Base-by-base conservation (phyloP, 2,113 vertebrate species). In the Zapornia atra region DNA sequence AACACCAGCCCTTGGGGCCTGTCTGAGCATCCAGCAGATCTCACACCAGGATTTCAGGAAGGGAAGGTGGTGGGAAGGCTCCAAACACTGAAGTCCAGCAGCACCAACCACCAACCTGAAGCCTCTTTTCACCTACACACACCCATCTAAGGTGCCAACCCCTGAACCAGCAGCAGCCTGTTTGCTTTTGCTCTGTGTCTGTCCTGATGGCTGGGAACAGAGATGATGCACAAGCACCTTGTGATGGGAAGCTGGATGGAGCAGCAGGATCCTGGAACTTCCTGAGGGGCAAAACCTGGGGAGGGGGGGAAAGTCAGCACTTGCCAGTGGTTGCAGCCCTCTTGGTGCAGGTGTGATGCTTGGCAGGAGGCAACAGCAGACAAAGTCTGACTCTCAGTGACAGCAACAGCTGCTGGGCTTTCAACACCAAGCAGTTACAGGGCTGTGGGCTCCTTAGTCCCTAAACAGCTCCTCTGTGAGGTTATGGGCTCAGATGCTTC, bases 201-300 rank as follows among this genome's bases (percentile, higher is more conserved):
- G 26, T 81, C 26, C 9, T 0, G 2, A 31, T 60, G 65, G 69
- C 72, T 88, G 76, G 64, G 88, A 40, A 70, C 87, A 44, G 63
- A 82, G 78, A 87, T 86, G 78, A 87, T 86, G 79, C 83, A 79
- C 70, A 82, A 36, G 71, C 91, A 90, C 86, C 91, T 94, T 93
- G 93, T 5, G 2, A 17, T 54, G 54, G 72, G 73, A 86, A 76
- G 25, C 77, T 82, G 1, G 0, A 11, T 48, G 61, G 65, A 91
- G 61, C 72, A 33, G 38, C 64, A 91, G 51, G 57, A 80, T 85
- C 68, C n/a, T 84, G 53, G 83, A 78, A 50, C 78, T 94, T 76
- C 56, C 86, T 76, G 77, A 34, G 76, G 24, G 91, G 81, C 81
- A 76, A 81, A 92, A 91, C 61, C 26, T 14, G 44, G 44, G 44